A percentile compares a stretch with the other conserved stretches of the same genome.
phyloP scores from a whole-genome alignment of 1,140 invertebrate species.

The Apis florea region DNA sequence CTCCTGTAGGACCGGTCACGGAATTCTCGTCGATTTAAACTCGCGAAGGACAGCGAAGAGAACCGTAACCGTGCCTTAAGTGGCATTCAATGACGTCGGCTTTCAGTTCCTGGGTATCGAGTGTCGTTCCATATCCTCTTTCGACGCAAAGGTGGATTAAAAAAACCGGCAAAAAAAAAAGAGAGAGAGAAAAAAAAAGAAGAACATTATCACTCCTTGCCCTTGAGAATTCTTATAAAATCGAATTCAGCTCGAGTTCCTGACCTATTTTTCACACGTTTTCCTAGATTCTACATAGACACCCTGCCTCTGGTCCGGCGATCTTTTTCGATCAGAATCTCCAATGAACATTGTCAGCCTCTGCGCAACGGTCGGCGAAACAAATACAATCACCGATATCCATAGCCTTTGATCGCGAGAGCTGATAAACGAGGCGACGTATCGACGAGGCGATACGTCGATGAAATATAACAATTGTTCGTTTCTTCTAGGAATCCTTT shows the following conservation, averaged over 20 bases:
- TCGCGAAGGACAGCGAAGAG: constrained; percentile 23
- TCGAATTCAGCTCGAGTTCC: neutral
- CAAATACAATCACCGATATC: constrained; percentile 25
- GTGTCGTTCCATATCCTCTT: neutral
- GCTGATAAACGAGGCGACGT: constrained; percentile 46
- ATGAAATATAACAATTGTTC: constrained; percentile 41
- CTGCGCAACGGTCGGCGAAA: neutral
- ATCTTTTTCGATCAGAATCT: constrained; percentile 18
- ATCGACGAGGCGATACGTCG: constrained; percentile 21
- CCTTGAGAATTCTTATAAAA: too few relatives aligned
- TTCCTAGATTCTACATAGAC: neutral
- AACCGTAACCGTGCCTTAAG: constrained; percentile 20
- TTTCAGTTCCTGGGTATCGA: neutral
- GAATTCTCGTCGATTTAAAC: constrained; percentile 27
- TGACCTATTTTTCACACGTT: constrained; percentile 15
- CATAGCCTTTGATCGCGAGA: constrained; percentile 46
- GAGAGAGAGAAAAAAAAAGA: neutral
- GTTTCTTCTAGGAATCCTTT: constrained; percentile 40
- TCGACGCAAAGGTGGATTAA: too few relatives aligned
- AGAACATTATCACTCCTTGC: too few relatives aligned
- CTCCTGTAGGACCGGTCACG: constrained; percentile 10
- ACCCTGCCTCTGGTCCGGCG: neutral
- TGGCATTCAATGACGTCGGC: constrained; percentile 28
- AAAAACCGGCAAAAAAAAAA: neutral
- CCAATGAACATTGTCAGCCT: constrained; percentile 23